A percentile compares a stretch with the other conserved stretches of the same genome.
Evolutionary conservation across 2,797 vertebrate genomes (phyloP).

Genomic region (Lacerta bilineata): DNA sequence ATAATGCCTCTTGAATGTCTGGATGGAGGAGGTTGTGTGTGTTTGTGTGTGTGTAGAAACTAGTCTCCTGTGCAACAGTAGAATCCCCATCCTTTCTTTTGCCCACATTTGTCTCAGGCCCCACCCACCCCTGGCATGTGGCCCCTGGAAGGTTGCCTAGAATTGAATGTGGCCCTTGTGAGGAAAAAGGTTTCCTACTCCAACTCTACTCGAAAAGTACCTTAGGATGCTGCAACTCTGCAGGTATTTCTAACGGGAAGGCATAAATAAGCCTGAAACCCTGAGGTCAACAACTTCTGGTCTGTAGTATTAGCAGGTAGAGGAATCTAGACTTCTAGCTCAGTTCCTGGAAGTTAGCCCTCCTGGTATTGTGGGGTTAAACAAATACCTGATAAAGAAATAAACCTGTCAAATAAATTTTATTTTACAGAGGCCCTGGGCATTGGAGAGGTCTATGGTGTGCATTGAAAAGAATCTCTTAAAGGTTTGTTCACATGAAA

Average conservation of each 20-base stretch:
- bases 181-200: too few relatives aligned
- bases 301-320: constrained; percentile 15
- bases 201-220: background rate
- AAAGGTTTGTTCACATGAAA: background rate
- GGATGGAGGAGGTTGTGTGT: too few relatives aligned
- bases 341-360: constrained; percentile 61
- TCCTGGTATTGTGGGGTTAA: constrained; percentile 66
- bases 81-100: too few relatives aligned
- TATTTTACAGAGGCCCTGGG: constrained; percentile 50
- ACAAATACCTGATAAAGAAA: constrained; percentile 73
- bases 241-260: background rate
- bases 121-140: too few relatives aligned
- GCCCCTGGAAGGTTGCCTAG: too few relatives aligned
- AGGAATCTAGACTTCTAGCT: constrained; percentile 64
- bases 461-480: constrained; percentile 21
- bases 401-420: constrained; percentile 68
- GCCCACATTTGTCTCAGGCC: too few relatives aligned
- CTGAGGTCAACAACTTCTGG: constrained; percentile 35
- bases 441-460: constrained; percentile 14
- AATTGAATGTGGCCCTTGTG: too few relatives aligned
- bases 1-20: too few relatives aligned
- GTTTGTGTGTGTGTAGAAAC: too few relatives aligned
- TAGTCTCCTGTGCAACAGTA: too few relatives aligned
- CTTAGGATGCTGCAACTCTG: background rate
- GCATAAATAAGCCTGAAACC: background rate